Conservation (phyloP, 2,113 vertebrate species). For the Microcebus murinus region DNA sequence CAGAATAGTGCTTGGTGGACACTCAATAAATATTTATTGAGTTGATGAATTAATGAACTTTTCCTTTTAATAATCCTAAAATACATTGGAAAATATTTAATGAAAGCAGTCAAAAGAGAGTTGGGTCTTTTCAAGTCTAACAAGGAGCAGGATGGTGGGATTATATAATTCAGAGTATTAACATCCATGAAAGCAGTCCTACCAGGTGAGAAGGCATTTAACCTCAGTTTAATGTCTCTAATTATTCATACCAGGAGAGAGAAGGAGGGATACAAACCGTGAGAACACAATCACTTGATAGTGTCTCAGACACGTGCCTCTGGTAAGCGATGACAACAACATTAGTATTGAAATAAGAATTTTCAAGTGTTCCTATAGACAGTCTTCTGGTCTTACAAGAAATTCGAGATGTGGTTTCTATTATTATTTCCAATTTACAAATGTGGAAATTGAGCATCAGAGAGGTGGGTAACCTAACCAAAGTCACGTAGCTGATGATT, state of each 20-base stretch:
- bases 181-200: conserved; percentile 42
- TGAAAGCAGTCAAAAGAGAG: conserved; percentile 20
- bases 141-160: not conserved
- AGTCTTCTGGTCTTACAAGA: conserved; percentile 3
- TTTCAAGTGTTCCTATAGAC: not conserved
- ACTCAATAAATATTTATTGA: not conserved
- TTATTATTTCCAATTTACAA: not conserved
- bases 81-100: conserved; percentile 35
- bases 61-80: conserved; percentile 53
- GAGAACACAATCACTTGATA: not conserved
- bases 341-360: not conserved
- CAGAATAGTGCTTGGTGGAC: not conserved
- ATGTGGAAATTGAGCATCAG: not conserved
- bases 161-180: conserved; percentile 46
- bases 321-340: not conserved
- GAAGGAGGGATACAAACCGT: not conserved
- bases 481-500: not conserved
- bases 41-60: not conserved
- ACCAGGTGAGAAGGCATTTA: conserved; percentile 28
- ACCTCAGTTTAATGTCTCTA: conserved; percentile 18
- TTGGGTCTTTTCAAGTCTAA: conserved; percentile 1
- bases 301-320: not conserved
- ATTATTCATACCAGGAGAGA: not conserved
- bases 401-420: conserved; percentile 40
- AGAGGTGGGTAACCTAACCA: not conserved